Evolutionary conservation across 2,113 vertebrate genomes (phyloP).

Genomic region (Clarias batrachus): DNA sequence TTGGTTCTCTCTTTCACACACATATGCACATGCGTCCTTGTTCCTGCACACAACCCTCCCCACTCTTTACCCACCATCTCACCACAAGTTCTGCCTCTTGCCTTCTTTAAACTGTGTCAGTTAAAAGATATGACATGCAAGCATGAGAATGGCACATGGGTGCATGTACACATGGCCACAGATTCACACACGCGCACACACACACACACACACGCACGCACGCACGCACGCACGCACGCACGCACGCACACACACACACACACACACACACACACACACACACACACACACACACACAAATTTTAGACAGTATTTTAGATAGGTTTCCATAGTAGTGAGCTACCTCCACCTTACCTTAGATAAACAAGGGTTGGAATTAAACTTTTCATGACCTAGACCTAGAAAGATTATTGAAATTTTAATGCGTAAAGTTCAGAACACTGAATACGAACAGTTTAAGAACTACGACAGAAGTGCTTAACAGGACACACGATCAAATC

Average conservation of each 20-base stretch:
- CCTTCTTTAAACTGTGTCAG: slow-evolving; percentile 44
- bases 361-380: background rate
- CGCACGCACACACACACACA: background rate
- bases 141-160: slow-evolving; percentile 34
- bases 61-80: slow-evolving; percentile 43
- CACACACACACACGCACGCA: background rate
- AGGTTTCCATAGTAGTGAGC: background rate
- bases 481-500: background rate
- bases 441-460: background rate
- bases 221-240: slow-evolving; percentile 15
- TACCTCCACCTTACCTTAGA: background rate
- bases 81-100: slow-evolving; percentile 45
- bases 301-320: background rate
- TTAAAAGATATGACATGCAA: slow-evolving; percentile 46
- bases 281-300: background rate
- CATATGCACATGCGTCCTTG: slow-evolving; percentile 40
- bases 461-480: background rate
- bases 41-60: slow-evolving; percentile 49
- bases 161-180: slow-evolving; percentile 28
- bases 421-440: background rate
- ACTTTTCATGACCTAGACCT: background rate
- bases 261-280: background rate
- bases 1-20: slow-evolving; percentile 57
- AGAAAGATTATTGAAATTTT: background rate
- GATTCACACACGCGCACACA: background rate